These are phyloP conservation scores for Malthinus seriepunctatus DNA, from an alignment of 2,888 invertebrate species.

Conservation along the genomic window DNA sequence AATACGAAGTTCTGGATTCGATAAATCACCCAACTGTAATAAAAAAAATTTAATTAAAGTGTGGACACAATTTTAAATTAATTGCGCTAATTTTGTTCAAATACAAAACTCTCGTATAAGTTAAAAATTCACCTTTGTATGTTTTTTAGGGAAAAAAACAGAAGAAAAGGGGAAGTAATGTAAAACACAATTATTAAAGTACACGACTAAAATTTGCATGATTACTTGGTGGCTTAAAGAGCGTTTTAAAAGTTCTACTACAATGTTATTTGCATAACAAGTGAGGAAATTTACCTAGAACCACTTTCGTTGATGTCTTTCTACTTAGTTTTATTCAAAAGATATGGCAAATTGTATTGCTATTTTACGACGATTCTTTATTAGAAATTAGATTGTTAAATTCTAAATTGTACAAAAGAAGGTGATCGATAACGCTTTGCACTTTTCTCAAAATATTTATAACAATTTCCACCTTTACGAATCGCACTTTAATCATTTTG, in stretches of 20 bases:
- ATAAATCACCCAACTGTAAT: constrained; percentile 85
- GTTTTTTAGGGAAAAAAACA: background rate
- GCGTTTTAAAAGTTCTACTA: constrained; percentile 54
- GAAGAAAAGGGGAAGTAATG: constrained; percentile 21
- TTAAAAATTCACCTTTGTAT: constrained; percentile 19
- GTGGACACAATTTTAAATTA: constrained; percentile 25
- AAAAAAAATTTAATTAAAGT: constrained; percentile 4
- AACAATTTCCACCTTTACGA: too few relatives aligned
- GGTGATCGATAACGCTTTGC: too few relatives aligned
- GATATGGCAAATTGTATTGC: constrained; percentile 50
- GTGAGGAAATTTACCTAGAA: constrained; percentile 43
- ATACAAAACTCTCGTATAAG: constrained; percentile 25
- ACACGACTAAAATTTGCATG: constrained; percentile 45
- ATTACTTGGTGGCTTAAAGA: constrained; percentile 50
- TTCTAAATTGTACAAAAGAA: background rate
- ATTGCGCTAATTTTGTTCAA: constrained; percentile 24
- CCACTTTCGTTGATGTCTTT: constrained; percentile 50
- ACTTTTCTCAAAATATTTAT: too few relatives aligned
- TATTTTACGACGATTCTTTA: constrained; percentile 44
- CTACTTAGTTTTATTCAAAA: constrained; percentile 44
- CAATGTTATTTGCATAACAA: constrained; percentile 54
- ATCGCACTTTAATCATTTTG: too few relatives aligned
- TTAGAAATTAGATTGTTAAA: constrained; percentile 35
- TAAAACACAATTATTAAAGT: constrained; percentile 37
- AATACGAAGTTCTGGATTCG: constrained; percentile 88